Evolutionary conservation across 2,113 vertebrate species (phyloP).

Genomic region (Nannospalax galili): DNA sequence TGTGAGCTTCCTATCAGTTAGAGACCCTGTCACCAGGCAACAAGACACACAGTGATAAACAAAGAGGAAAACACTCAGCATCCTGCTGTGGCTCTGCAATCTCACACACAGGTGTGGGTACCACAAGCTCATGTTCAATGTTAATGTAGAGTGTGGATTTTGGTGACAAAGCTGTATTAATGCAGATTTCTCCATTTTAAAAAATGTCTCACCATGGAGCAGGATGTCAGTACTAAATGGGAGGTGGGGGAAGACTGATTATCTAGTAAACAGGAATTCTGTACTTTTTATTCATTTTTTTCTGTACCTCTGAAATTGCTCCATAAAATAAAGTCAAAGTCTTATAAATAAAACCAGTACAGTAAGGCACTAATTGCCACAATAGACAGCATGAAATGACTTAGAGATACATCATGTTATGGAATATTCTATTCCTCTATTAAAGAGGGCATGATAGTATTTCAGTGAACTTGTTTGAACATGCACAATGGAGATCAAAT

Average conservation of each 20-base stretch:
- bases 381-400: not conserved
- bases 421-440: not conserved
- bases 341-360: not conserved
- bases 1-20: too few relatives aligned
- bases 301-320: not conserved
- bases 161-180: too few relatives aligned
- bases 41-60: not conserved
- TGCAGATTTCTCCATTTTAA: not conserved
- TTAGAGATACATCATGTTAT: not conserved
- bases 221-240: not conserved
- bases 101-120: not conserved
- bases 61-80: not conserved
- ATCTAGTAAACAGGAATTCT: not conserved
- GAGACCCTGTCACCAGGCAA: not conserved
- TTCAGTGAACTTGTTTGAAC: not conserved
- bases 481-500: not conserved
- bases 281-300: not conserved
- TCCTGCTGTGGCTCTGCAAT: too few relatives aligned
- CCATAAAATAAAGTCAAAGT: not conserved
- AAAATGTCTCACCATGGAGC: not conserved
- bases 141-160: fast-evolving
- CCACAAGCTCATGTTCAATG: not conserved
- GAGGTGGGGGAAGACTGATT: not conserved
- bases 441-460: not conserved
- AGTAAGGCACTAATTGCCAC: not conserved